These are phyloP conservation scores for Drosophila nigrodunni DNA, from an alignment of 1,140 invertebrate species.

Conservation along the genomic window DNA sequence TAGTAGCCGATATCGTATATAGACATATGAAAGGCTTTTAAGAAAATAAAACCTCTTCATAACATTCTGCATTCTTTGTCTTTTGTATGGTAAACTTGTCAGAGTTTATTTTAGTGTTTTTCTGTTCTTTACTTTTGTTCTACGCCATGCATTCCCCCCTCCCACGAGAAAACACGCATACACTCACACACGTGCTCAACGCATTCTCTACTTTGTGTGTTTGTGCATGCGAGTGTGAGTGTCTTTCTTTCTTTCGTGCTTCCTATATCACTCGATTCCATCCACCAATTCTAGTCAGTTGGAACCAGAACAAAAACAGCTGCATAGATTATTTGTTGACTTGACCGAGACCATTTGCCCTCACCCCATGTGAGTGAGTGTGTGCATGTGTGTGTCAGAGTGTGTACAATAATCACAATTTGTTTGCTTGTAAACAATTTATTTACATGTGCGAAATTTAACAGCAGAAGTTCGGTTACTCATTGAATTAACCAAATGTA, in stretches of 20 bases:
- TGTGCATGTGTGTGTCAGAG: background rate
- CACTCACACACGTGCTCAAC: background rate
- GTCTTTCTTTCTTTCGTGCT: slow-evolving; percentile 6
- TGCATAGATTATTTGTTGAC: slow-evolving; percentile 22
- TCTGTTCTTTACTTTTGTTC: slow-evolving; percentile 24
- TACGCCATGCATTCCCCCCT: slow-evolving; percentile 18
- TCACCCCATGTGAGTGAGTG: background rate
- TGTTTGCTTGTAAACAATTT: slow-evolving; percentile 19
- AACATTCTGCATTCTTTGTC: slow-evolving; percentile 28
- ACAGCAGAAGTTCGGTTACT: background rate
- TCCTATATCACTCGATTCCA: slow-evolving; percentile 19
- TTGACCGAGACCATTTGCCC: slow-evolving; percentile 23
- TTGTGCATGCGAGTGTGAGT: background rate
- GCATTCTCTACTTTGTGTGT: background rate
- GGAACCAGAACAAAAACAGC: slow-evolving; percentile 15
- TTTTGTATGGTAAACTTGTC: slow-evolving; percentile 16
- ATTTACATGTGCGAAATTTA: slow-evolving; percentile 23
- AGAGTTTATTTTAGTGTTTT: slow-evolving; percentile 37
- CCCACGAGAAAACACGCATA: background rate
- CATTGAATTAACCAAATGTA: slow-evolving; percentile 3
- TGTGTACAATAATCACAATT: slow-evolving; percentile 9
- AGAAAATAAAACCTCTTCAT: background rate
- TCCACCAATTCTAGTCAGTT: slow-evolving; percentile 18
- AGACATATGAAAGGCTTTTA: background rate
- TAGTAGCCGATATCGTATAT: slow-evolving; percentile 1